phyloP scores from a whole-genome alignment of 2,113 vertebrate species.

The Hippocampus zosterae region DNA sequence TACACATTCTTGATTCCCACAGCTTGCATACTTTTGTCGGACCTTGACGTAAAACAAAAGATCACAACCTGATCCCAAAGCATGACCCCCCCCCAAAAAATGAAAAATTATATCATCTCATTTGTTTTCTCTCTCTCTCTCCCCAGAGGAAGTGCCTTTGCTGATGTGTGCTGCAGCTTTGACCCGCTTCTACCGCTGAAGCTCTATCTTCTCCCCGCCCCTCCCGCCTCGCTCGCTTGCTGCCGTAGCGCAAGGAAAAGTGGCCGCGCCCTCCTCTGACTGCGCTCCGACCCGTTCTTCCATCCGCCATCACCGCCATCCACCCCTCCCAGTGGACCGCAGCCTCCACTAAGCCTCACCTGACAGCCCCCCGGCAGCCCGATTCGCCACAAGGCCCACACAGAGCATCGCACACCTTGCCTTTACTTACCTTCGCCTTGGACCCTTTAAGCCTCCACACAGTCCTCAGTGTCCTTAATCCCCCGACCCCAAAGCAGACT shows the following conservation, averaged over 20 bases:
- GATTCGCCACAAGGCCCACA: conserved; percentile 39
- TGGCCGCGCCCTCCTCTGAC: conserved; percentile 46
- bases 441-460: conserved; percentile 51
- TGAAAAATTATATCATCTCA: conserved; percentile 1
- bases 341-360: conserved; percentile 32
- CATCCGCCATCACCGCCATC: conserved; percentile 42
- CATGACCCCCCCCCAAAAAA: conserved; percentile 3
- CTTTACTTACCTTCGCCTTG: conserved; percentile 56
- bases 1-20: conserved; percentile 50
- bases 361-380: conserved; percentile 36
- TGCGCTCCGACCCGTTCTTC: conserved; percentile 38
- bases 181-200: conserved; percentile 75
- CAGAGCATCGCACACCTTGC: conserved; percentile 56
- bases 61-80: conserved; percentile 22
- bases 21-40: conserved; percentile 43
- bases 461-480: conserved; percentile 56
- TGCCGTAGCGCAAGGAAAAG: conserved; percentile 59
- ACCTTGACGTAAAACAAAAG: conserved; percentile 20
- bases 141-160: conserved; percentile 74
- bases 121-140: conserved; percentile 50
- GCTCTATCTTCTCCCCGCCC: conserved; percentile 61
- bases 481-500: conserved; percentile 28
- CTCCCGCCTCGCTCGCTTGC: conserved; percentile 64
- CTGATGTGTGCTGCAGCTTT: conserved; percentile 78
- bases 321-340: conserved; percentile 35